Evolutionary conservation across 2,888 invertebrate genomes (phyloP), one percentile per base, ranked within the genome.

Genomic region (Drosophila kanekoi): DNA sequence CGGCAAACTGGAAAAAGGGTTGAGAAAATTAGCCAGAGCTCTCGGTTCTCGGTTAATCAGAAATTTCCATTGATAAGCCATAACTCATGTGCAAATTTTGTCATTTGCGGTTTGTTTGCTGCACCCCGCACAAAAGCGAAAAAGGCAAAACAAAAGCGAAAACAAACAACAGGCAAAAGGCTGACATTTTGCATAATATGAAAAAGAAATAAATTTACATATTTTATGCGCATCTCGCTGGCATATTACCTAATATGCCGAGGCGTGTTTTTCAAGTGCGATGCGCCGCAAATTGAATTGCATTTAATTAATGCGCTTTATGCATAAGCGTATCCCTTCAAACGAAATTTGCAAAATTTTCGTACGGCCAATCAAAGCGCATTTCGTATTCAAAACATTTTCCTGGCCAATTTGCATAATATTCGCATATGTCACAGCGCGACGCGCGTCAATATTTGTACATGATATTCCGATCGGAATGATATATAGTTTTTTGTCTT

Each of bases 321-420:
- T 70, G 56, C n/a, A n/a, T n/a, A n/a, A n/a, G n/a, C 51, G 57
- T 33, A 20, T 20, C 62, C 41, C 47, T 18, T 38, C 38, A n/a
- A 52, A 9, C 18, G 9, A 61, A 41, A 53, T 40, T 32, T 16
- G 69, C 33, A 5, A 66, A 47, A 57, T 51, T 44, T 13, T 11
- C 32, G 16, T n/a, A n/a, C 18, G 61, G 54, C 85, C 74, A 84
- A 81, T 81, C 79, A 81, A 64, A 68, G 61, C 57, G 54, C 57
- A 80, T 72, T 79, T 43, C 47, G 48, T 54, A 82, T 74, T 57
- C 77, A 68, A 74, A 83, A 56, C 60, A 59, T 68, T 78, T 52
- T 49, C 72, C 43, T n/a, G 23, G 45, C 56, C 49, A 62, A 87
- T 84, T 84, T 79, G 67, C 83, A 84, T 84, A 84, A 76, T 78